Base-by-base conservation (phyloP, 2,888 invertebrate genomes). In the Bombylius major region DNA sequence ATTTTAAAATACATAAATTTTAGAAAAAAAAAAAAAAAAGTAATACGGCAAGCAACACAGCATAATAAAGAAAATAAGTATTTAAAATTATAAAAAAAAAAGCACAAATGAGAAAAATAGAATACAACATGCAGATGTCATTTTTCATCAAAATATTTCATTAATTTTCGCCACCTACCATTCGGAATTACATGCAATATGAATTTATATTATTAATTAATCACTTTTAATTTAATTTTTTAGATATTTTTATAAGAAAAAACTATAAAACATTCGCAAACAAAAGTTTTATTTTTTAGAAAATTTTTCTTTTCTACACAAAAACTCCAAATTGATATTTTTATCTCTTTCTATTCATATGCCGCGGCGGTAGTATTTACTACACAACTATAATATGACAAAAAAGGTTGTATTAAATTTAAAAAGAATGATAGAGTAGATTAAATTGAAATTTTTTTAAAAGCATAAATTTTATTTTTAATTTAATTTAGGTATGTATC, bases 281-380 rank as follows among this genome's bases (percentile, higher is more conserved):
- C 54, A 49, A 54, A 54, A 54, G 46, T 50, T 48, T 23, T 23
- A 23, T 23, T 42, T 42, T 42, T 34, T 49, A 54, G 46, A 54
- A 54, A 54, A 54, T 44, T 46, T 45, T 50, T 14, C 42, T 49
- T 36, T 39, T 54, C 48, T 31, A 31, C n/a, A 9, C 47, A 36
- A 36, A 36, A 23, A 23, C 23, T 23, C 23, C 23, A 23, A 23
- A 23, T 23, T 36, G 36, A 11, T 42, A 42, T 42, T 8, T 11
- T 42, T 42, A 11, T 42, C 39, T 42, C 39, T 42, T 42, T 42
- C 8, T 36, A 36, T 7, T 36, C 8, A 11, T n/a, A n/a, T 42
- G 39, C 11, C 11, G 39, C 23, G 23, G 23, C 23, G 23, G 23
- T 23, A 23, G 23, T 23, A 23, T 23, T n/a, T 23, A 23, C 23